Percentiles rank a stretch among this genome's conserved stretches.
phyloP scores from a whole-genome alignment of 2,888 invertebrate species.

The Ochlodes sylvanus region DNA sequence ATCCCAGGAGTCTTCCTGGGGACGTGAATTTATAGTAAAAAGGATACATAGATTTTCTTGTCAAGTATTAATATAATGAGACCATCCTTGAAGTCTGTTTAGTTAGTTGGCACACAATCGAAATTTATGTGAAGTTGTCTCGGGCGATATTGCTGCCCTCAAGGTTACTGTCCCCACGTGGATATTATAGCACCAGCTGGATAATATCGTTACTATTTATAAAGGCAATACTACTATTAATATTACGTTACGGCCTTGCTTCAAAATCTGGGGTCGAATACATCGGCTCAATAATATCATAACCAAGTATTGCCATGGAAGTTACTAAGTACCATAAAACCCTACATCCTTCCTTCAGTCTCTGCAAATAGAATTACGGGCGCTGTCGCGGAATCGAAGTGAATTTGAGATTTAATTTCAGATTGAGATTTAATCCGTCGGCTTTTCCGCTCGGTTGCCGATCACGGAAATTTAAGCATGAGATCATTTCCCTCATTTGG shows the following conservation, averaged over 20 bases:
- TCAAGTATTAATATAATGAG: no score
- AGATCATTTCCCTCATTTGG: background rate
- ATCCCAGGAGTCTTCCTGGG: no score
- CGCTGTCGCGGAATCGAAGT: constrained; percentile 1
- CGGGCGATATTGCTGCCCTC: background rate
- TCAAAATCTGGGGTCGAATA: no score
- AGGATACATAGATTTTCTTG: no score
- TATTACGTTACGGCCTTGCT: no score
- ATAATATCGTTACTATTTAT: no score
- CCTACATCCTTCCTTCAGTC: background rate
- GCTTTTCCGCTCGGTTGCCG: constrained; percentile 4
- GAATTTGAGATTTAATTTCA: constrained; percentile 14
- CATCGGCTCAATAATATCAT: no score
- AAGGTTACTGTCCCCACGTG: constrained; percentile 11
- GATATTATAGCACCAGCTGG: constrained; percentile 11
- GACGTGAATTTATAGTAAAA: no score
- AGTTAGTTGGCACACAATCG: constrained; percentile 4
- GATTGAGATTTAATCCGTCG: constrained; percentile 9
- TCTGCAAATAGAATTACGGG: background rate
- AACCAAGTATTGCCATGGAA: background rate
- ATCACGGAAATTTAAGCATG: background rate
- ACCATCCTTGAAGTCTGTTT: no score
- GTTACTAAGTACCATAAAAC: background rate
- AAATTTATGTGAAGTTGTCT: constrained; percentile 2
- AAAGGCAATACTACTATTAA: no score